Conservation (phyloP, 2,797 vertebrate genomes). For the Ficedula albicollis region DNA sequence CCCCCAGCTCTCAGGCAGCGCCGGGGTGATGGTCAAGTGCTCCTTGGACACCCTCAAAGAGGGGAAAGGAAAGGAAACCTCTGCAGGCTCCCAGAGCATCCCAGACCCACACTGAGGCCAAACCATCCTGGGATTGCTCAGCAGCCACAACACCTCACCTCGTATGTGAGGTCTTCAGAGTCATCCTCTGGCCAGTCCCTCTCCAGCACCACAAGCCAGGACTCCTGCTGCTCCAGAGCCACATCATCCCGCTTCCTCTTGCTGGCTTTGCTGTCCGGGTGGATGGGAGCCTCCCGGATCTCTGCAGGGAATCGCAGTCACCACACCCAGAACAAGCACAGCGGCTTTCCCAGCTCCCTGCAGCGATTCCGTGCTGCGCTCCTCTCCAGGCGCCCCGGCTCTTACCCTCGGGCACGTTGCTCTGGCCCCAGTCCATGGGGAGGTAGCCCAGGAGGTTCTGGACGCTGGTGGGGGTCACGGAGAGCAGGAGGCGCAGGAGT, state of each 20-base stretch:
- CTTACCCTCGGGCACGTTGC: constrained; percentile 75
- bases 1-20: fast-evolving
- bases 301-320: constrained; percentile 65
- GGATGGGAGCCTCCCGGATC: constrained; percentile 68
- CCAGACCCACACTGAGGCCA: neutral
- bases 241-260: constrained; percentile 85
- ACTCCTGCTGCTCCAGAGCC: constrained; percentile 71
- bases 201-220: constrained; percentile 77
- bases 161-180: constrained; percentile 76
- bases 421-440: constrained; percentile 69
- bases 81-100: neutral
- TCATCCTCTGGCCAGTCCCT: constrained; percentile 76
- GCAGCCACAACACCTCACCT: constrained; percentile 65
- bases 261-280: constrained; percentile 78
- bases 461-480: constrained; percentile 73
- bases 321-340: neutral
- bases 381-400: neutral
- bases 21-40: neutral
- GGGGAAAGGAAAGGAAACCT: fast-evolving
- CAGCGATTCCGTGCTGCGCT: fast-evolving
- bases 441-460: constrained; percentile 77
- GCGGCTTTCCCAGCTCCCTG: fast-evolving
- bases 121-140: fast-evolving
- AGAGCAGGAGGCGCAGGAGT: constrained; percentile 73
- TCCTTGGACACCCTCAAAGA: neutral